Percentiles rank a stretch among this genome's conserved stretches.
phyloP scores from a whole-genome alignment of 2,888 invertebrate genomes.

The Yponomeuta plumbellus region DNA sequence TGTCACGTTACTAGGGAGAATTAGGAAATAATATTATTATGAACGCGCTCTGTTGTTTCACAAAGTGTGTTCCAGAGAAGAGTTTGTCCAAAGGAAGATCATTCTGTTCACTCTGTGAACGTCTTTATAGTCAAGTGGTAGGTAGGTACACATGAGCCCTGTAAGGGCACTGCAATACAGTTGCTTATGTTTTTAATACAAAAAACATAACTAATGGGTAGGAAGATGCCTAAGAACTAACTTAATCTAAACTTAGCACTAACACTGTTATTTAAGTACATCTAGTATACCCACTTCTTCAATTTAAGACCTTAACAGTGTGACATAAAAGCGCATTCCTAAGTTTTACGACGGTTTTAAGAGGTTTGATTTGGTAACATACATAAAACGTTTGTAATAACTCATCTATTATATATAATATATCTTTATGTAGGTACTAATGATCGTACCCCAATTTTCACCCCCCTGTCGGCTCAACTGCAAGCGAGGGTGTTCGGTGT shows the following conservation, averaged over 20 bases:
- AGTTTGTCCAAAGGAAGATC: neutral
- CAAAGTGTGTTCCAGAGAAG: neutral
- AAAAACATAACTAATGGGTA: too few species aligned
- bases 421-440: conserved; percentile 3
- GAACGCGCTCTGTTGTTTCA: neutral
- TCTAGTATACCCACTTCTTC: too few species aligned
- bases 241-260: too few species aligned
- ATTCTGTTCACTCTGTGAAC: neutral
- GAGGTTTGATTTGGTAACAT: neutral
- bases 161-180: too few species aligned
- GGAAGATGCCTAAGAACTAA: too few species aligned
- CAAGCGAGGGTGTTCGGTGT: conserved; percentile 28
- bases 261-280: too few species aligned
- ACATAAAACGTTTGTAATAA: neutral
- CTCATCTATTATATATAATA: neutral
- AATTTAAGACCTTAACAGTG: too few species aligned
- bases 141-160: too few species aligned
- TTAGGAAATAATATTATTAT: neutral
- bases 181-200: too few species aligned
- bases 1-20: neutral
- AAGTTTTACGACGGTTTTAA: neutral
- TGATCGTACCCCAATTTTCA: neutral
- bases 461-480: neutral
- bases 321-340: neutral
- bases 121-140: too few species aligned